Base-by-base conservation (phyloP, 2,797 vertebrate species). In the Anas georgica region DNA sequence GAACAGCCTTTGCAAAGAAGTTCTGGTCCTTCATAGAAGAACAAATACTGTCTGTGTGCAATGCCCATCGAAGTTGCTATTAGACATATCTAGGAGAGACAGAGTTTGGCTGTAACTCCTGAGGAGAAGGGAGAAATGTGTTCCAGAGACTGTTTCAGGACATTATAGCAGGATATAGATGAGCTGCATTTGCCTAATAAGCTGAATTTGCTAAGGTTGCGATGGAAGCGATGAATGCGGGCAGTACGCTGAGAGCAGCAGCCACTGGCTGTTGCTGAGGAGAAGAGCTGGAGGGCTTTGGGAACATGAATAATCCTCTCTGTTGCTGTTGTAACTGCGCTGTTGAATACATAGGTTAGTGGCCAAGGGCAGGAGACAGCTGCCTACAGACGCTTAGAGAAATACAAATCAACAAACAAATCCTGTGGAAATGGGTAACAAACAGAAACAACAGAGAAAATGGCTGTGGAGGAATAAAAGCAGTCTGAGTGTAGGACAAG, bases 281-380 rank as follows among this genome's bases (percentile, higher is more conserved):
- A 60, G 31, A 79, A 58, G 89, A 74, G 66, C 81, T 58, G 68
- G 52, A 69, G 69, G 55, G 74, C 79, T 94, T 91, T 88, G 72
- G 54, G 70, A 79, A 4, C 50, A 22, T 22, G 50, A 86, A 67
- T 74, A 90, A 84, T 84, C 76, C 80, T 90, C 35, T 91, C 67
- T 92, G 78, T 82, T 87, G 26, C 12, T 88, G 39, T 52, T 80
- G 48, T 66, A 81, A 56, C 83, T 70, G 56, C 12, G 21, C 22
- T 54, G 74, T 33, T 23, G 37, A 88, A 45, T 67, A 46, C 29
- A 5, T n/a, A 41, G 50, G 77, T 88, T 70, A 83, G 79, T 68
- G 88, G 74, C 74, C 78, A 80, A 86, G 74, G 83, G 74, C 83
- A 74, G 70, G 67, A 93, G 74, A 25, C 50, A 74, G 86, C 89